Base-by-base conservation (phyloP, 2,797 vertebrate genomes). In the Sebastes kiyomatsui region DNA sequence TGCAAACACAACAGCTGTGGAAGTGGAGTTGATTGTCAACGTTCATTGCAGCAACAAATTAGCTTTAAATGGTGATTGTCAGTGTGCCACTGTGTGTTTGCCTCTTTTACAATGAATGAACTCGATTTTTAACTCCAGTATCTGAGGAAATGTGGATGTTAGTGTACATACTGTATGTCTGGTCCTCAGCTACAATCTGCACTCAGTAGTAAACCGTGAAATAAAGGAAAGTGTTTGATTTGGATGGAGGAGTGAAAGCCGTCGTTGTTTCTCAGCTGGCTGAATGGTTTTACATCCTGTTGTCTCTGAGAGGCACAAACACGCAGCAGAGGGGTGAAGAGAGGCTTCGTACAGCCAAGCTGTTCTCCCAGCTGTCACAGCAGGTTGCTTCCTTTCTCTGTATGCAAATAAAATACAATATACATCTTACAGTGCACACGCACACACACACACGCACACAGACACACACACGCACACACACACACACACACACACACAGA, bases 341-440 rank as follows among this genome's bases (percentile, higher is more conserved):
- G 82, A 80, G 79, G 80, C 76, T 87, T 90, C 85, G 79, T 83
- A 18, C 81, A 74, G 79, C 42, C 90, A 78, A 85, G 89, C 91
- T 92, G 90, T 82, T 86, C 81, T 28, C 79, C 88, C 89, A 88
- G 91, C 91, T 92, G 93, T 86, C 82, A 2, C 70, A 35, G 77
- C 79, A 71, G 66, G 61, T 20, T 42, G 59, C 74, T 70, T 80
- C 66, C 65, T 54, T 58, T 64, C 62, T 74, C 64, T 83, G 72
- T 67, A 32, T 80, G 69, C 70, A 66, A 58, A 65, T 49, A 72
- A 68, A 54, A 64, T 35, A 33, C 54, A 10, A 1, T 35, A 56
- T 71, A 66, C 11, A n/a, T 61, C 12, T 38, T 25, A 22, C 18
- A 22, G 35, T 35, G 35, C 65, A 38, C 38, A 27, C 23, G 49